These are phyloP conservation scores for Oriolus oriolus DNA, from an alignment of 2,113 vertebrate genomes.

Conservation along the genomic window DNA sequence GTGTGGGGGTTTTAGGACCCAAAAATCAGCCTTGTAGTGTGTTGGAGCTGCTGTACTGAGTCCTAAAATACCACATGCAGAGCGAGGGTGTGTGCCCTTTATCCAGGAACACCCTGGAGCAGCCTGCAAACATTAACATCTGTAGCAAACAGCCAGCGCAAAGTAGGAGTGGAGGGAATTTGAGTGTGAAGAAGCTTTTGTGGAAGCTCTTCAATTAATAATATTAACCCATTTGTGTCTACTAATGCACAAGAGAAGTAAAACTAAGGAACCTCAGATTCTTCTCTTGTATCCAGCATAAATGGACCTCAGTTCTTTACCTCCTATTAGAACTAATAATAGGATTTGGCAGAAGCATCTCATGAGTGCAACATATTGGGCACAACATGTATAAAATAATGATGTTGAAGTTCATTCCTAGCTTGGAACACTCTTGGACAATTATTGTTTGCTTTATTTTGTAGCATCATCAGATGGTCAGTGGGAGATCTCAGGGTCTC, in stretches of 20 bases:
- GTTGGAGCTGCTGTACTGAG: background rate
- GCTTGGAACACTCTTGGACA: background rate
- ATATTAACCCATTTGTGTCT: background rate
- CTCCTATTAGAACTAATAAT: background rate
- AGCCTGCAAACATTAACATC: background rate
- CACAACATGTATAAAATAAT: rapidly evolving
- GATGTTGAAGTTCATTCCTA: background rate
- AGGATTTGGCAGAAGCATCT: background rate
- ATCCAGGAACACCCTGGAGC: background rate
- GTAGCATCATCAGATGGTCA: background rate
- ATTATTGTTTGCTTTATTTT: background rate
- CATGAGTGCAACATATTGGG: background rate
- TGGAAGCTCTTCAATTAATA: background rate
- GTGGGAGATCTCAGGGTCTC: background rate
- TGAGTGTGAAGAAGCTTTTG: background rate
- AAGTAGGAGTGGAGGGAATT: background rate
- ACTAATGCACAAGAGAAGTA: background rate
- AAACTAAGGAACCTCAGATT: background rate
- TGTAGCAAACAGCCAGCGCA: background rate
- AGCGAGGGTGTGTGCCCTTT: background rate
- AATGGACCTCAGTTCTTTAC: background rate
- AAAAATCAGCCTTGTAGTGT: background rate
- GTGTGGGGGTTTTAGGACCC: background rate
- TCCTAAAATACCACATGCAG: background rate
- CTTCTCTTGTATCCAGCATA: background rate